Evolutionary conservation across 2,888 invertebrate genomes (phyloP).

Genomic region (Drosophila colorata): DNA sequence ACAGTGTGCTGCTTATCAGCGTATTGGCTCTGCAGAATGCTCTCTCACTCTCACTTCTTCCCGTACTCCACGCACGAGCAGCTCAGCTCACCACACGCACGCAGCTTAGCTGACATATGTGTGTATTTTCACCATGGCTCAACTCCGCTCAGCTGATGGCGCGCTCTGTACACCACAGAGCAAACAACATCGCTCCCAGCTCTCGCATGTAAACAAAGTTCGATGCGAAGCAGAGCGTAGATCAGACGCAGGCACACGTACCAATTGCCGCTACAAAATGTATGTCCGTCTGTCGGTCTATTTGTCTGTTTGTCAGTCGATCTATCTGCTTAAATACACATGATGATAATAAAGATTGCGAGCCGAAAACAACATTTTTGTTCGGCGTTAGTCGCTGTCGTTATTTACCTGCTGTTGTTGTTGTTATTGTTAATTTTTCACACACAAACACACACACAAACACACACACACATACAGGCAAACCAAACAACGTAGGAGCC

Average conservation of each 20-base stretch:
- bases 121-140: conserved; percentile 11
- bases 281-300: conserved; percentile 21
- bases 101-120: conserved; percentile 14
- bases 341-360: conserved; percentile 70
- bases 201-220: conserved; percentile 73
- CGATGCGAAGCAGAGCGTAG: conserved; percentile 21
- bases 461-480: conserved; percentile 44
- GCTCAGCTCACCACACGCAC: conserved; percentile 12
- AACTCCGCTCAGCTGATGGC: conserved; percentile 3
- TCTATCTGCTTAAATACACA: conserved; percentile 75
- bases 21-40: neutral
- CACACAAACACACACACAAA: conserved; percentile 15
- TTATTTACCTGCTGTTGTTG: conserved; percentile 14
- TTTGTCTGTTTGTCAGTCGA: conserved; percentile 46
- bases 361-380: conserved; percentile 54
- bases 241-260: conserved; percentile 21
- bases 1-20: neutral
- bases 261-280: neutral
- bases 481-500: conserved; percentile 26
- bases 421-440: conserved; percentile 39
- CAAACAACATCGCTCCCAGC: conserved; percentile 15
- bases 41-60: conserved; percentile 8
- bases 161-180: conserved; percentile 25
- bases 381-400: conserved; percentile 42
- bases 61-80: neutral